Conservation (phyloP, 2,888 invertebrate genomes). For the Spisula solida region DNA sequence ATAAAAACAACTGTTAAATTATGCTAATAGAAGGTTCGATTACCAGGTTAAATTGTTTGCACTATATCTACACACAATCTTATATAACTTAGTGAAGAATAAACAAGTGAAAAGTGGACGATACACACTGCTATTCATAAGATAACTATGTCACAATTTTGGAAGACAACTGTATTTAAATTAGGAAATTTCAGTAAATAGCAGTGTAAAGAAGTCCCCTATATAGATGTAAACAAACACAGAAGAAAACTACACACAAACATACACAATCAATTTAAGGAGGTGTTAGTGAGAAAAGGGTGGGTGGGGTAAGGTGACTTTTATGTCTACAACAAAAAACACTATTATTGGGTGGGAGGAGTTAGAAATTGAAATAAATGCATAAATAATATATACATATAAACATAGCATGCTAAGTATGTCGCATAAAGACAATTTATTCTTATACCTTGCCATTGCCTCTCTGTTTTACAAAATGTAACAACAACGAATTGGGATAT, state of each 20-base stretch:
- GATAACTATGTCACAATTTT: background rate
- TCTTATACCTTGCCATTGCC: slow-evolving; percentile 61
- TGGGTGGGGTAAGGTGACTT: slow-evolving; percentile 20
- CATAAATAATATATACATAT: slow-evolving; percentile 23
- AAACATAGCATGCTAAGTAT: slow-evolving; percentile 49
- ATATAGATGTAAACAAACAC: background rate
- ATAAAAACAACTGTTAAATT: too few species aligned
- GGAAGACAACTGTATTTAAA: too few species aligned
- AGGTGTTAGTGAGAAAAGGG: slow-evolving; percentile 1
- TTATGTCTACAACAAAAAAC: background rate
- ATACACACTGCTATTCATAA: background rate
- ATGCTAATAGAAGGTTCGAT: too few species aligned
- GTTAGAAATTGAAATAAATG: slow-evolving; percentile 2
- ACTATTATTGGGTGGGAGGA: background rate
- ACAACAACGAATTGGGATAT: slow-evolving; percentile 10
- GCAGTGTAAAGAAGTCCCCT: background rate
- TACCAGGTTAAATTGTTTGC: background rate
- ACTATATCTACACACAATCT: background rate
- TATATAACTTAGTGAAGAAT: background rate
- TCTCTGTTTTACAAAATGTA: slow-evolving; percentile 49
- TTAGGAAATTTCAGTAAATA: too few species aligned
- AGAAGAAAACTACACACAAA: background rate
- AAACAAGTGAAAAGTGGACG: background rate
- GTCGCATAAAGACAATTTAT: slow-evolving; percentile 15
- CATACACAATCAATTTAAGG: background rate